Conservation (phyloP, 2,113 vertebrate species). For the Anguilla japonica region DNA sequence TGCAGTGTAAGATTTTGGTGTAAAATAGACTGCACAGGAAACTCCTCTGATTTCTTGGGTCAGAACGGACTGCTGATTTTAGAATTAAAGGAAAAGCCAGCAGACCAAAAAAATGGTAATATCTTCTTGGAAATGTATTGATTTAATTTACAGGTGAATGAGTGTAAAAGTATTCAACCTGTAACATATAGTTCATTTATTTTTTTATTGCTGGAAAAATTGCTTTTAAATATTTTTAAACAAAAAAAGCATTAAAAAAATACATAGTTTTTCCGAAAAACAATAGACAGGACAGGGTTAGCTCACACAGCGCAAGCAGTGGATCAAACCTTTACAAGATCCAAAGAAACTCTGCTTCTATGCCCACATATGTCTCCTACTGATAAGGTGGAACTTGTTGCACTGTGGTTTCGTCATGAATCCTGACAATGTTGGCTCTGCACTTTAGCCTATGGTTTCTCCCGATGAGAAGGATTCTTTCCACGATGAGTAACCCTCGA, state of each 20-base stretch:
- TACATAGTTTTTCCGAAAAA: background rate
- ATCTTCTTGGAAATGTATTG: too few species aligned
- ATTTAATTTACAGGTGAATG: background rate
- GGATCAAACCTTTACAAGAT: background rate
- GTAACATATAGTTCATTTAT: background rate
- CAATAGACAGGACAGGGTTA: background rate
- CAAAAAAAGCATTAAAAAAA: background rate
- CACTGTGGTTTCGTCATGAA: background rate
- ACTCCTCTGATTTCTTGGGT: too few species aligned
- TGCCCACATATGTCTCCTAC: background rate
- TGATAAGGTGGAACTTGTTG: background rate
- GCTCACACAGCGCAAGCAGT: background rate
- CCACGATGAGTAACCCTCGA: background rate
- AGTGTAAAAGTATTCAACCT: background rate
- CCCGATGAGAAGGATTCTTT: background rate
- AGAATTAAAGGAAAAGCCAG: too few species aligned
- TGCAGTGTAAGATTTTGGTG: too few species aligned
- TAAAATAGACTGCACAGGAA: too few species aligned
- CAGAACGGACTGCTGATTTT: too few species aligned
- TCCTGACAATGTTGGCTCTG: background rate
- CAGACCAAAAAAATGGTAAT: too few species aligned
- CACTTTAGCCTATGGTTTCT: background rate
- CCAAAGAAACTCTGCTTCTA: background rate
- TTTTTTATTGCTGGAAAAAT: too few species aligned
- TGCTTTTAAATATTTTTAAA: too few species aligned